A percentile compares a stretch with the other conserved stretches of the same genome.
These are phyloP conservation scores for Spodoptera littoralis DNA, from an alignment of 2,888 invertebrate genomes.

Conservation along the genomic window DNA sequence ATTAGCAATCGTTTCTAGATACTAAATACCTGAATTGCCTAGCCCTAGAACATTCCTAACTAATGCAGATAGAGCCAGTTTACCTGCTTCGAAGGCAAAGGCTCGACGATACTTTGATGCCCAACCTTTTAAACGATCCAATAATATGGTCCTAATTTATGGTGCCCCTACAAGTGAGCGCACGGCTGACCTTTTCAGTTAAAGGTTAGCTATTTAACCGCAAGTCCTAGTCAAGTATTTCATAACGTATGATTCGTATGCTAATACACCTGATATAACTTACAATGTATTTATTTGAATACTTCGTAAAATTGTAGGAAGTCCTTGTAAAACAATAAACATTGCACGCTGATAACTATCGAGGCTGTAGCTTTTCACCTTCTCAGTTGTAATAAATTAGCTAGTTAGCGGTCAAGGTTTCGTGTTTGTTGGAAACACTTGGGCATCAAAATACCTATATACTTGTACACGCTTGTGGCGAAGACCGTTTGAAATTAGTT, in stretches of 20 bases:
- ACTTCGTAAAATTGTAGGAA: conserved; percentile 35
- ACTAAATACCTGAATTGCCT: too few species aligned
- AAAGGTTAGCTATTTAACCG: conserved; percentile 49
- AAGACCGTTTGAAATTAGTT: conserved; percentile 1
- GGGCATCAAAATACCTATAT: conserved; percentile 17
- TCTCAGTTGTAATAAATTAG: conserved; percentile 43
- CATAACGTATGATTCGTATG: conserved; percentile 11
- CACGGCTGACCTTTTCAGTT: conserved; percentile 49
- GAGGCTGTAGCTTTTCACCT: conserved; percentile 47
- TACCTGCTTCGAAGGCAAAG: conserved; percentile 13
- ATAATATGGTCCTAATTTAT: conserved; percentile 44
- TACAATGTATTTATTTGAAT: conserved; percentile 13
- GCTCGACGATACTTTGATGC: conserved; percentile 20
- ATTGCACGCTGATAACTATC: conserved; percentile 45
- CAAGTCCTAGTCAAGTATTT: conserved; percentile 24
- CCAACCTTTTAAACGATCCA: conserved; percentile 44
- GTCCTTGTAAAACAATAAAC: conserved; percentile 41
- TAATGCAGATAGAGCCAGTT: neutral
- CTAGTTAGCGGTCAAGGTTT: conserved; percentile 32
- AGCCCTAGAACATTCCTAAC: conserved; percentile 2
- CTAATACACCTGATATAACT: conserved; percentile 3
- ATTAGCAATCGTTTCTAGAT: too few species aligned
- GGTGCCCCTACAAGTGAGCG: conserved; percentile 36
- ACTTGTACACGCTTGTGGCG: neutral
- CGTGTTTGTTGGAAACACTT: conserved; percentile 14